Percentiles rank a stretch among this genome's conserved stretches.
Conservation (phyloP, 1,140 invertebrate species). For the Nylanderia fulva region DNA sequence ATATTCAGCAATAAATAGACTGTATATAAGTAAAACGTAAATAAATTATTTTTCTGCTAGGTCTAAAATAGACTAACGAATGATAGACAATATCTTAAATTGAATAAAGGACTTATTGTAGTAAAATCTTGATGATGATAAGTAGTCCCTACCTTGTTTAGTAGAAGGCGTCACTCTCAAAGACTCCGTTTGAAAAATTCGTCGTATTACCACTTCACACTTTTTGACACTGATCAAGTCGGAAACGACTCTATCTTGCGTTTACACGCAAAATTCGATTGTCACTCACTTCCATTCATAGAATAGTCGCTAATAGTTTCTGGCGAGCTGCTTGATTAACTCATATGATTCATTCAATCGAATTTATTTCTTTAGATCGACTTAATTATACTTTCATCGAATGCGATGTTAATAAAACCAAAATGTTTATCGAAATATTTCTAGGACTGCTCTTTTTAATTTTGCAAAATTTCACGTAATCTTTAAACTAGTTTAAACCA, state of each 20-base stretch:
- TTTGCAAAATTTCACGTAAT: background rate
- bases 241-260: conserved; percentile 2
- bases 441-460: no score
- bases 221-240: conserved; percentile 53
- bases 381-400: conserved; percentile 3
- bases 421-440: background rate
- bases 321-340: background rate
- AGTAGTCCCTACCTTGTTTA: conserved; percentile 55
- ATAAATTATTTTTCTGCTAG: background rate
- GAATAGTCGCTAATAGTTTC: background rate
- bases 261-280: conserved; percentile 40
- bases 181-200: background rate
- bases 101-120: background rate
- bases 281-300: conserved; percentile 47
- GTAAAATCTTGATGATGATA: background rate
- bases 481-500: background rate
- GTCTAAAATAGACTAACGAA: background rate
- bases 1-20: background rate
- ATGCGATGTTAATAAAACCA: background rate
- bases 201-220: conserved; percentile 51
- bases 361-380: background rate
- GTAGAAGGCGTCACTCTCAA: background rate
- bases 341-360: background rate
- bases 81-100: background rate
- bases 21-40: background rate